Conservation (phyloP, 2,888 invertebrate genomes). For the Tipula vernalis region DNA sequence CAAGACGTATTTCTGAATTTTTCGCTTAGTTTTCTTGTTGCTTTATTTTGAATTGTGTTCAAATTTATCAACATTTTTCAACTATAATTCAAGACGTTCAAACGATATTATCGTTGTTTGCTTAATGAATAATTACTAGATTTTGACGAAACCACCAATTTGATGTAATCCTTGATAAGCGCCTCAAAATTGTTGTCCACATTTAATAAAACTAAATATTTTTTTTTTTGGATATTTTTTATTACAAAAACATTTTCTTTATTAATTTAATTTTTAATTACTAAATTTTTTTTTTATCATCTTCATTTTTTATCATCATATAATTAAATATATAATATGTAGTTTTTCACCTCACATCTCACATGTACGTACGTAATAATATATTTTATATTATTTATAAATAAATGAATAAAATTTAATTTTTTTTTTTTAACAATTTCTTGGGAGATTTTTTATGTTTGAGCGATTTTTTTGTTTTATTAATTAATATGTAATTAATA, state of each 20-base stretch:
- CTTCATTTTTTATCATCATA: not conserved
- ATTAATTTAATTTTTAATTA: not conserved
- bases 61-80: too few species aligned
- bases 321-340: not conserved
- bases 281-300: not conserved
- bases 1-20: too few species aligned
- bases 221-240: not conserved
- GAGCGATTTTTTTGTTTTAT: not conserved
- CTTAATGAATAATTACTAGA: too few species aligned
- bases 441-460: not conserved
- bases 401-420: not conserved
- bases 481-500: not conserved
- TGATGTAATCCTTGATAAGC: too few species aligned
- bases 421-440: not conserved
- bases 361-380: not conserved
- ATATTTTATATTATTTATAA: not conserved
- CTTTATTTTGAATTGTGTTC: too few species aligned
- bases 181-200: too few species aligned
- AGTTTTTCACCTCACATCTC: too few species aligned
- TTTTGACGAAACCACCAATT: too few species aligned
- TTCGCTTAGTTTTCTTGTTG: too few species aligned
- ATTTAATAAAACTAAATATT: not conserved
- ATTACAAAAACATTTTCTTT: not conserved
- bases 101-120: too few species aligned
- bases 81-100: too few species aligned